Base-by-base conservation (phyloP, 2,113 vertebrate species). In the Papio anubis region DNA sequence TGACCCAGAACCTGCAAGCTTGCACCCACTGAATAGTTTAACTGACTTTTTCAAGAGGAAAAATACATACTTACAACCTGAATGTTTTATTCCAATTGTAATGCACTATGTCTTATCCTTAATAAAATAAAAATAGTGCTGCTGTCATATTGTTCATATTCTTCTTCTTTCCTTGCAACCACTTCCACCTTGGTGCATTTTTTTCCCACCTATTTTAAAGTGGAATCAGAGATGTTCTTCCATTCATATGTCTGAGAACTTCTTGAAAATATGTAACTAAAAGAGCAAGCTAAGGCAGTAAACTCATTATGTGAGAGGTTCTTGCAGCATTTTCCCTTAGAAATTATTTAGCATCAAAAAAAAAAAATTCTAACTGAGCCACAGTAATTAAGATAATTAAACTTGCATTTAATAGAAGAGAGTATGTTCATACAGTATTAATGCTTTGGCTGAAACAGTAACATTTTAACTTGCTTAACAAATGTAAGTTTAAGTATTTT, bases 361-460 rank as follows among this genome's bases (percentile, higher is more conserved):
- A 45, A 68, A 10, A 59, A 10, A 90, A 43, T 35, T 79, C 3
- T 40, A 87, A 45, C 12, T 55, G 81, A 6, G 75, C 1, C 6
- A 96, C 6, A 17, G 6, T 81, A 43, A 94, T 97, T 64, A 90
- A 84, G 4, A 92, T 92, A 90, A 64, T 86, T 90, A 96, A 92
- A 85, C 10, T 96, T 96, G 89, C n/a, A 96, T 93, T 95, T 98
- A 95, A 95, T 96, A 97, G 98, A 8, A 27, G 14, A 83, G 6
- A 18, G 1, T 45, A 78, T n/a, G 86, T 83, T 98, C 93, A 93
- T 13, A 95, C 90, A 96, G 92, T 97, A 59, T 32, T 68, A 5
- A 2, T 72, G 75, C 82, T 96, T 96, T 59, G 2, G 12, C 50
- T 27, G 73, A 97, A 93, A 55, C 6, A 55, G 16, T 89, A 83